Percentiles rank a stretch among this genome's conserved stretches.
Evolutionary conservation across 2,113 vertebrate species (phyloP).

Genomic region (Panthera uncia): DNA sequence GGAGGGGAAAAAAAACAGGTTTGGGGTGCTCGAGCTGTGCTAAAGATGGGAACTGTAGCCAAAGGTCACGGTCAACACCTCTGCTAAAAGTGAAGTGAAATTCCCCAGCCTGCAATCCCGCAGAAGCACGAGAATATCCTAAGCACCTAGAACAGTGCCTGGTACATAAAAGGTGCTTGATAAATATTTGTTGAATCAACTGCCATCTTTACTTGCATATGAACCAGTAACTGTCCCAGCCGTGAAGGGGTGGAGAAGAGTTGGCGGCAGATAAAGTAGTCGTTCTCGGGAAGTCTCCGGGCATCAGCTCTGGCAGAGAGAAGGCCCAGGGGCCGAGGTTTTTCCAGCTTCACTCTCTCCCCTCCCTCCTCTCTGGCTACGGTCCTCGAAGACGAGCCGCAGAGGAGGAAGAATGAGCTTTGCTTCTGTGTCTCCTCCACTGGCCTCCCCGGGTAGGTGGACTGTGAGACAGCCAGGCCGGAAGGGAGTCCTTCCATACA

Average conservation of each 20-base stretch:
- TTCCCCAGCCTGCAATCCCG: background rate
- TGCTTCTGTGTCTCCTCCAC: background rate
- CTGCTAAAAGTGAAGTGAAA: background rate
- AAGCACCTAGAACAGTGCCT: constrained; percentile 63
- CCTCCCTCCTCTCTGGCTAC: constrained; percentile 9
- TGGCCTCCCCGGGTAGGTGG: background rate
- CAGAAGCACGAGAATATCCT: background rate
- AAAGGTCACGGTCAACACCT: background rate
- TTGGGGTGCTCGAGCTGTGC: background rate
- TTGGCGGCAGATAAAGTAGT: background rate
- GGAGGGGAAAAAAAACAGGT: background rate
- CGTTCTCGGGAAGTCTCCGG: background rate
- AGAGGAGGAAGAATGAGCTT: background rate
- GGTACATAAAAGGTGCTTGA: background rate
- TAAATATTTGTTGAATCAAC: background rate
- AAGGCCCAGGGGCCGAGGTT: background rate
- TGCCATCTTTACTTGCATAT: constrained; percentile 53
- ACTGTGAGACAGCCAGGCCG: background rate
- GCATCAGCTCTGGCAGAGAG: background rate
- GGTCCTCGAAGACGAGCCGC: background rate
- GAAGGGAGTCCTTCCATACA: background rate
- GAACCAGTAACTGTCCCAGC: constrained; percentile 26
- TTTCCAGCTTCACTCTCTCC: too few species aligned
- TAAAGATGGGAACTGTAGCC: background rate
- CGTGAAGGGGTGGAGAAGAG: background rate